These are phyloP conservation scores for Galeruca laticollis DNA, from an alignment of 2,888 invertebrate genomes.

Conservation along the genomic window DNA sequence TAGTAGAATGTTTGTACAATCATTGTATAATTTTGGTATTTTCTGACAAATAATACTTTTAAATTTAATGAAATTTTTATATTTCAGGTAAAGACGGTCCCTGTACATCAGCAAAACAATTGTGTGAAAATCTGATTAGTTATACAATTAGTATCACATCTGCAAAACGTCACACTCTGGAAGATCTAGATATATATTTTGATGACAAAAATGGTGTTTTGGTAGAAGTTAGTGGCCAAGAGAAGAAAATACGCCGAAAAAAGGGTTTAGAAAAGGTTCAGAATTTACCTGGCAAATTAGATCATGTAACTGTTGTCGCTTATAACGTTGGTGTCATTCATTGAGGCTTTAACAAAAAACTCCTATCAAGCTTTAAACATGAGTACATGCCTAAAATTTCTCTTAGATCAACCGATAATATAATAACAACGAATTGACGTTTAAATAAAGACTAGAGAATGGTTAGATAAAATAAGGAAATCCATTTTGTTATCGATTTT, in stretches of 20 bases:
- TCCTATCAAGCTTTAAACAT: background rate
- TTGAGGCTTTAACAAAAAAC: background rate
- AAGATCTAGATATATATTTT: constrained; percentile 83
- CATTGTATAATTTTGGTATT: background rate
- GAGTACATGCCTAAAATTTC: background rate
- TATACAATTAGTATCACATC: constrained; percentile 85
- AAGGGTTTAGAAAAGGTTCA: constrained; percentile 79
- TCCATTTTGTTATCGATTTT: too few relatives aligned
- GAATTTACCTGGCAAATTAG: constrained; percentile 85
- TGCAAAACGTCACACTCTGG: constrained; percentile 84
- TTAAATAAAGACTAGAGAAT: too few relatives aligned
- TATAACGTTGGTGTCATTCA: constrained; percentile 74
- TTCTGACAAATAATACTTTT: background rate
- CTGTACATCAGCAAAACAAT: constrained; percentile 73
- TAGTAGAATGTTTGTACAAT: background rate
- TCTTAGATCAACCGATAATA: too few relatives aligned
- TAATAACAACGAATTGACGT: too few relatives aligned
- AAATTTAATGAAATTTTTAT: background rate
- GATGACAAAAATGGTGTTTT: constrained; percentile 70
- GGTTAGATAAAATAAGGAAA: too few relatives aligned
- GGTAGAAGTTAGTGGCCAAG: constrained; percentile 72
- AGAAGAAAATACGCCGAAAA: constrained; percentile 77
- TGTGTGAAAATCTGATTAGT: constrained; percentile 80
- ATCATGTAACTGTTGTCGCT: constrained; percentile 88
- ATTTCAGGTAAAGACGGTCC: constrained; percentile 69